Conservation (phyloP, 2,797 vertebrate genomes). For the Octomys mimax region DNA sequence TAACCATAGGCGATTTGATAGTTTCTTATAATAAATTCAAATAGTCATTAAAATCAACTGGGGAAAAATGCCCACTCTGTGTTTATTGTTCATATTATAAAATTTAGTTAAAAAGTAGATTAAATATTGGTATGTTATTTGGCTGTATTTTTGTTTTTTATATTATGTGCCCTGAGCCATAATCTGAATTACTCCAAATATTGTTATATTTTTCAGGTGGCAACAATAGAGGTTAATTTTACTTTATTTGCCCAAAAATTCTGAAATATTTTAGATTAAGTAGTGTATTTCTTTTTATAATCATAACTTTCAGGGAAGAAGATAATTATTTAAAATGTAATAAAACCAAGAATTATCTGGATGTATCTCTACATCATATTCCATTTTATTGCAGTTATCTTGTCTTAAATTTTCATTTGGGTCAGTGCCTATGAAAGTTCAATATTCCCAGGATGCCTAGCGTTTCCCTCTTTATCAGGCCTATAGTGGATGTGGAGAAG, state of each 20-base stretch:
- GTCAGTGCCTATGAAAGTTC: neutral
- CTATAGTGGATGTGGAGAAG: neutral
- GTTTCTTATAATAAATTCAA: neutral
- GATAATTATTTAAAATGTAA: neutral
- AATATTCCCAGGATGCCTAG: neutral
- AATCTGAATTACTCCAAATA: neutral
- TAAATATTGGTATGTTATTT: neutral
- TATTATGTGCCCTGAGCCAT: neutral
- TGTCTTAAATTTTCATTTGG: neutral
- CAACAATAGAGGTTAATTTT: neutral
- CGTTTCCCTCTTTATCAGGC: neutral
- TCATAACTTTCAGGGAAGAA: neutral
- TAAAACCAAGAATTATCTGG: neutral
- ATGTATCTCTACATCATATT: neutral
- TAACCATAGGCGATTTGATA: neutral
- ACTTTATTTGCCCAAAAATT: neutral
- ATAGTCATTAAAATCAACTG: neutral
- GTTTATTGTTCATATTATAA: neutral
- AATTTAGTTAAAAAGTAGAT: neutral
- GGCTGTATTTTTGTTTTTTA: conserved; percentile 25
- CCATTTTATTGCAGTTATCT: neutral
- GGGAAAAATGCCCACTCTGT: neutral
- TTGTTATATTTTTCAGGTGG: neutral
- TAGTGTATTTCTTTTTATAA: neutral
- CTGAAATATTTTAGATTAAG: neutral